Evolutionary conservation across 2,888 invertebrate species (phyloP), one percentile per base, ranked within the genome.

Genomic region (Chironomus tentans): DNA sequence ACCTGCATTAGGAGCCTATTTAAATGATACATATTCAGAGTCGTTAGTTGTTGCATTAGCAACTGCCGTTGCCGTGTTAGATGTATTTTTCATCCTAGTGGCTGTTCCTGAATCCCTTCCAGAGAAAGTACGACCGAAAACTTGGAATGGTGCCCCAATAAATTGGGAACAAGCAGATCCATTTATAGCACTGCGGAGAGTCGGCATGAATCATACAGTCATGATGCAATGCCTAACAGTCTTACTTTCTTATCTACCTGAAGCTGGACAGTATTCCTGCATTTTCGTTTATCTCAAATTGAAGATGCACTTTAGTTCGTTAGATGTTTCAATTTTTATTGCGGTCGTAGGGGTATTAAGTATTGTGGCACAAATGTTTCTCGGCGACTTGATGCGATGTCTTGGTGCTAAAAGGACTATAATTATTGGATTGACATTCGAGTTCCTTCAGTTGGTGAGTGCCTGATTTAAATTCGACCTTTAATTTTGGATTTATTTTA

Each of bases 81-180:
- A 99, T 85, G 94, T 99, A 68, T 92, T 99, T 85, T 99, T 99
- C 86, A 98, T 99, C 80, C 88, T 98, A 83, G 95, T 98, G 75
- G 95, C 95, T 76, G 98, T 99, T 80, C 98, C 99, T 28, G 99
- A 99, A 86, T 98, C 98, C 81, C 87, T 99, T 80, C 97, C 98
- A 28, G 97, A 97, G 84, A 97, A 98, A 85, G 90, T 92, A 78
- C 86, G 89, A 5, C 90, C 92, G 0, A 89, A 90, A 71, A 90
- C 91, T 71, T 92, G 92, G 92, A 28, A 38, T 46, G 56, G 76
- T 28, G 92, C 92, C 28, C 92, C 94, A 70, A 94, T 97, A 80
- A 94, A 94, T 80, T 97, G 97, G 97, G 98, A 98, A 83, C 94
- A 97, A 83, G 98, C 98, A 3, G 98, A 99, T 87, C 99, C 99